These are phyloP conservation scores for Glandiceps talaboti DNA, from an alignment of 53 echinoderm and acorn worm genomes.

Conservation along the genomic window DNA sequence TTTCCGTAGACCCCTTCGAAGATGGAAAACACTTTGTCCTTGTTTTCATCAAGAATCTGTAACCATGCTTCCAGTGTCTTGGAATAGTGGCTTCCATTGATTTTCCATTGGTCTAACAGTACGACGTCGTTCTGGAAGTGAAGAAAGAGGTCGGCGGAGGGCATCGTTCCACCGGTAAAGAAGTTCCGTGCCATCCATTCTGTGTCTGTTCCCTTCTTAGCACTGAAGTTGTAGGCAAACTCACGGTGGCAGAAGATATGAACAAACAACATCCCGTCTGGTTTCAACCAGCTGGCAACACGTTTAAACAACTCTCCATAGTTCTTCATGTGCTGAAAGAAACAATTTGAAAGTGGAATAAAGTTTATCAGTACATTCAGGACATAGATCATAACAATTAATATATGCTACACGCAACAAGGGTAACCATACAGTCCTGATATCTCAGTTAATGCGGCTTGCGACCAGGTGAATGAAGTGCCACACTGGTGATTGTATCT, in stretches of 20 bases:
- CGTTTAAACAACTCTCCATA: background rate
- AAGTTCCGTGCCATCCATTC: background rate
- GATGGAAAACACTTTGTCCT: background rate
- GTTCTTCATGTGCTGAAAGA: background rate
- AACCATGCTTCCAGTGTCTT: background rate
- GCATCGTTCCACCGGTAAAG: background rate
- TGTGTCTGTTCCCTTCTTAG: background rate
- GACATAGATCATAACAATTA: too few relatives aligned
- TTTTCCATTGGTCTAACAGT: background rate
- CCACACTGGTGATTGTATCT: too few relatives aligned
- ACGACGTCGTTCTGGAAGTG: background rate
- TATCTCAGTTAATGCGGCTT: too few relatives aligned
- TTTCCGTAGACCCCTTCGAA: background rate
- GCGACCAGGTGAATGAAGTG: too few relatives aligned
- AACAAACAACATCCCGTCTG: background rate
- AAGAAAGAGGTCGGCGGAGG: background rate
- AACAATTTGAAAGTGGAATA: background rate
- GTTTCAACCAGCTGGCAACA: background rate
- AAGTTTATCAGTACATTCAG: background rate
- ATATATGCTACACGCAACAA: too few relatives aligned
- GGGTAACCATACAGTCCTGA: too few relatives aligned
- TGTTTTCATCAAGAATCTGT: background rate
- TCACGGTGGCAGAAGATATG: background rate
- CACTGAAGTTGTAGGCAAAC: background rate
- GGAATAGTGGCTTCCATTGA: background rate